Conservation (phyloP, 2,113 vertebrate genomes). For the Orycteropus afer region DNA sequence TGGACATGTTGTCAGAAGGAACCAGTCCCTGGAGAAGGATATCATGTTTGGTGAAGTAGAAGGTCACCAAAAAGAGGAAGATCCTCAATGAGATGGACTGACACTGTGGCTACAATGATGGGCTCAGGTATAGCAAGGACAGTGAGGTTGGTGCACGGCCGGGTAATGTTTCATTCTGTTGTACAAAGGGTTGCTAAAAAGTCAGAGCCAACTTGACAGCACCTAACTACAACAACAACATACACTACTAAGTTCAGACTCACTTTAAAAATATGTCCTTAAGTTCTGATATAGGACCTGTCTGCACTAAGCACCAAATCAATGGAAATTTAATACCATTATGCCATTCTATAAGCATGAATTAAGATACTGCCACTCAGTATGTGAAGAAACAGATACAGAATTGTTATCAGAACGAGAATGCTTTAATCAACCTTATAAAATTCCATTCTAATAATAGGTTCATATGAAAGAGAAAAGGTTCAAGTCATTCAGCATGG, state of each 20-base stretch:
- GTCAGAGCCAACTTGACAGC: no score
- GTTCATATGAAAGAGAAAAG: background rate
- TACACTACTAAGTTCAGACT: background rate
- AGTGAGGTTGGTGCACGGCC: no score
- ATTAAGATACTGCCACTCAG: background rate
- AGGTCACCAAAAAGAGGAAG: no score
- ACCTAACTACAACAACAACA: no score
- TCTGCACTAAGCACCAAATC: background rate
- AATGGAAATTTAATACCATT: background rate
- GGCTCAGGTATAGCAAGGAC: no score
- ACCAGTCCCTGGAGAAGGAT: no score
- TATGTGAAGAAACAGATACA: background rate
- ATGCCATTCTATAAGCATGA: background rate
- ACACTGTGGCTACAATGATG: no score
- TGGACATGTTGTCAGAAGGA: no score
- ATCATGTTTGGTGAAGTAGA: no score
- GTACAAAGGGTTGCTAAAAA: no score
- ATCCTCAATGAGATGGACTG: no score
- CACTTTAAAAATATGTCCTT: background rate
- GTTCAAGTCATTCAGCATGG: background rate
- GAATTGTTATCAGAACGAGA: slow-evolving; percentile 8
- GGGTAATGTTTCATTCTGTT: no score
- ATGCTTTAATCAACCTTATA: background rate
- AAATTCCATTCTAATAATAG: slow-evolving; percentile 30
- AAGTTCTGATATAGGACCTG: background rate